Evolutionary conservation across 1,140 invertebrate species (phyloP).

Genomic region (Cyclina sinensis): DNA sequence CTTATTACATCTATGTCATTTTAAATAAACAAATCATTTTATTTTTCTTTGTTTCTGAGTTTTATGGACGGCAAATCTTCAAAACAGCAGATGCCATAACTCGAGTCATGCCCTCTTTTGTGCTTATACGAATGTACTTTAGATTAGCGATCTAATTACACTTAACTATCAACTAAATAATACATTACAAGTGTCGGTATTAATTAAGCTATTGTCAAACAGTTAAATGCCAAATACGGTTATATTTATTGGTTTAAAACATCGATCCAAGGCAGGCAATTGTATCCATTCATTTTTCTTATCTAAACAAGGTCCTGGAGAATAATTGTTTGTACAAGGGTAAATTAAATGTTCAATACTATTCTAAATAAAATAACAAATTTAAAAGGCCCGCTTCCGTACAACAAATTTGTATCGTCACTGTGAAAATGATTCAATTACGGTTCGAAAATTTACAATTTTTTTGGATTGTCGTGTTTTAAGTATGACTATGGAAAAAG

Average conservation of each 20-base stretch:
- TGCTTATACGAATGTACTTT: neutral
- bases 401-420: neutral
- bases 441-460: neutral
- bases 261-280: neutral
- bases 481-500: too few species aligned
- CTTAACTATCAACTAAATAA: neutral
- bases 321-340: slow-evolving; percentile 16
- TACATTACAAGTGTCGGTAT: neutral
- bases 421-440: neutral
- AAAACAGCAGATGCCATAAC: too few species aligned
- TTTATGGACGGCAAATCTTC: too few species aligned
- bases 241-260: neutral
- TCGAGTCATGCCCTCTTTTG: too few species aligned
- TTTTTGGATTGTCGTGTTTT: too few species aligned
- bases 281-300: slow-evolving; percentile 19
- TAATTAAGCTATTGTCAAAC: neutral
- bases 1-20: too few species aligned
- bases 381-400: neutral
- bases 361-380: slow-evolving; percentile 6
- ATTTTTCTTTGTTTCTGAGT: too few species aligned
- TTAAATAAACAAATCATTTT: too few species aligned
- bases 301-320: slow-evolving; percentile 19
- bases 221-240: neutral
- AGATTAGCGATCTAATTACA: neutral
- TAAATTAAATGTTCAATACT: neutral